phyloP scores from a whole-genome alignment of 2,797 vertebrate species.

The Dendrocincla fuliginosa region DNA sequence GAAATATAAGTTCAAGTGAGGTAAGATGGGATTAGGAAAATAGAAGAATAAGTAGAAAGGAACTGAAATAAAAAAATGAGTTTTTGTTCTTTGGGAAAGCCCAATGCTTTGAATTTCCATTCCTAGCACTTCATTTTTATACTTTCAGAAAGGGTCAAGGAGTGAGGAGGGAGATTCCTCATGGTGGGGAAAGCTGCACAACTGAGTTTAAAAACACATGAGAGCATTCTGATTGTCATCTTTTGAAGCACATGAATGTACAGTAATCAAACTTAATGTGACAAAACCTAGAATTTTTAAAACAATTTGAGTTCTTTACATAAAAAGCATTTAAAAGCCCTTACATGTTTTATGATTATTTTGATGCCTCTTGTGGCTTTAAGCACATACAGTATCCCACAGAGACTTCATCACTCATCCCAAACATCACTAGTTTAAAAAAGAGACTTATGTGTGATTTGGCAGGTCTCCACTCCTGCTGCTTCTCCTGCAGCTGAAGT shows the following conservation, averaged over 20 bases:
- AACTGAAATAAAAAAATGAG: background rate
- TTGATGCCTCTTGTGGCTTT: background rate
- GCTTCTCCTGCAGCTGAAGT: background rate
- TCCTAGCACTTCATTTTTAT: background rate
- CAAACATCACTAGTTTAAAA: background rate
- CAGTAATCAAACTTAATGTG: background rate
- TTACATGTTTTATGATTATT: background rate
- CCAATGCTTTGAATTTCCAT: background rate
- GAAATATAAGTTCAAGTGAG: background rate
- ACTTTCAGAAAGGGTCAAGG: background rate
- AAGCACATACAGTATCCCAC: fast-evolving
- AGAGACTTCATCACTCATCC: background rate
- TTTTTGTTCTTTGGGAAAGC: background rate
- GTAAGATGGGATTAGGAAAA: background rate
- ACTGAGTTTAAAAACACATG: background rate
- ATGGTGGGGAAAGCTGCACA: background rate
- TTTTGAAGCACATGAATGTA: background rate
- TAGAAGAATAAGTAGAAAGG: background rate
- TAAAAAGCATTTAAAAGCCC: background rate
- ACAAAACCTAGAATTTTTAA: background rate
- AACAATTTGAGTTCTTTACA: background rate
- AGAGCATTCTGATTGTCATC: background rate
- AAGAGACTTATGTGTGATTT: background rate
- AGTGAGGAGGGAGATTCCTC: background rate
- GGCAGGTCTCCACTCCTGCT: background rate